Percentiles rank a stretch among this genome's conserved stretches.
phyloP scores from a whole-genome alignment of 2,797 vertebrate species.

The Sebastes flavidus region DNA sequence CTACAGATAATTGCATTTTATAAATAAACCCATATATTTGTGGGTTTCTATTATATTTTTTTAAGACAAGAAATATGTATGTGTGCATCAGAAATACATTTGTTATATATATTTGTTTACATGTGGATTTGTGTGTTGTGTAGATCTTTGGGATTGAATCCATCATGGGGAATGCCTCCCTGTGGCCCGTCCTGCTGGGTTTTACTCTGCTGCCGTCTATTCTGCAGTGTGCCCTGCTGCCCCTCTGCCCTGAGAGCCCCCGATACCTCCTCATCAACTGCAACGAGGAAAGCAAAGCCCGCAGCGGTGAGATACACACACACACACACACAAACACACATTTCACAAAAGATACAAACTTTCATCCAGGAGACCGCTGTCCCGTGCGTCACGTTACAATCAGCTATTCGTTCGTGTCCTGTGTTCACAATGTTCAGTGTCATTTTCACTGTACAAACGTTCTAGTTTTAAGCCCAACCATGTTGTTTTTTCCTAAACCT shows the following conservation, averaged over 20 bases:
- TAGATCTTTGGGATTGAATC: constrained; percentile 87
- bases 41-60: neutral
- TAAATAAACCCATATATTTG: neutral
- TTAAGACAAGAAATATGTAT: neutral
- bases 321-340: neutral
- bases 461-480: too few species aligned
- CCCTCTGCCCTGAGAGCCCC: constrained; percentile 93
- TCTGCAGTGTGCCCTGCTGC: constrained; percentile 88
- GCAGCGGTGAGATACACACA: constrained; percentile 81
- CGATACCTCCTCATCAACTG: constrained; percentile 94
- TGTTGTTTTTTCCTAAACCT: too few species aligned
- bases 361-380: neutral
- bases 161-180: constrained; percentile 86
- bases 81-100: neutral
- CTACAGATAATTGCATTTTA: neutral
- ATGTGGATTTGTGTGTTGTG: neutral
- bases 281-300: constrained; percentile 94
- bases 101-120: neutral
- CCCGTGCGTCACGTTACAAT: too few species aligned
- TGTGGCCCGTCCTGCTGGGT: constrained; percentile 92
- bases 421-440: too few species aligned
- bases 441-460: too few species aligned
- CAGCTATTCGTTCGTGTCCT: too few species aligned
- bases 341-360: neutral
- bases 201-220: constrained; percentile 89